These are phyloP conservation scores for Danaus chrysippus DNA, from an alignment of 2,888 invertebrate species.

Conservation along the genomic window DNA sequence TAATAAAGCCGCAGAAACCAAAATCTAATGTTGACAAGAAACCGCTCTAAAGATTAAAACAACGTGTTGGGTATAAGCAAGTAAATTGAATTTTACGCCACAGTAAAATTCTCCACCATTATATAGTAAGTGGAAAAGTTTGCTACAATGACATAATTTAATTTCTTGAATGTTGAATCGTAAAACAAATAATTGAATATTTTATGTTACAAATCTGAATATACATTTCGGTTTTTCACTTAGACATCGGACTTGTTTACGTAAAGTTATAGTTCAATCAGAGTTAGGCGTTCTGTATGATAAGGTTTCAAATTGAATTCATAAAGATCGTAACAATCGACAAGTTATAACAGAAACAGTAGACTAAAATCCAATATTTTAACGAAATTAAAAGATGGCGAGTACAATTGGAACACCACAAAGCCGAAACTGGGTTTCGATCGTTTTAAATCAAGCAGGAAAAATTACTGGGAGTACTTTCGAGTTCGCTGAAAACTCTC, in stretches of 20 bases:
- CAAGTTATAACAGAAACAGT: not conserved
- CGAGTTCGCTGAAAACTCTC: conserved; percentile 66
- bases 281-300: too few relatives aligned
- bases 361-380: conserved; percentile 23
- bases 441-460: conserved; percentile 70
- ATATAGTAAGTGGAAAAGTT: conserved; percentile 33
- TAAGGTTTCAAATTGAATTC: too few relatives aligned
- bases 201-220: too few relatives aligned
- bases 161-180: not conserved
- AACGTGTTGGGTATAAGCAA: conserved; percentile 33
- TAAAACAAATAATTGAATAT: too few relatives aligned
- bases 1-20: conserved; percentile 14
- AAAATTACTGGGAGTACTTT: conserved; percentile 71
- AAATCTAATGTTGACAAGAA: conserved; percentile 26
- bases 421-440: conserved; percentile 56
- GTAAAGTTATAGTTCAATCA: too few relatives aligned
- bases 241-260: too few relatives aligned
- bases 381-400: conserved; percentile 32
- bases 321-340: not conserved
- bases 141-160: conserved; percentile 4
- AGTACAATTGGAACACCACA: conserved; percentile 42
- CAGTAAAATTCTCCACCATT: conserved; percentile 46
- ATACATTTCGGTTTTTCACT: too few relatives aligned
- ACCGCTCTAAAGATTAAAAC: conserved; percentile 35
- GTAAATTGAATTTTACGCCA: conserved; percentile 45